phyloP scores from a whole-genome alignment of 1,140 invertebrate species.

The Zaprionus vittiger region DNA sequence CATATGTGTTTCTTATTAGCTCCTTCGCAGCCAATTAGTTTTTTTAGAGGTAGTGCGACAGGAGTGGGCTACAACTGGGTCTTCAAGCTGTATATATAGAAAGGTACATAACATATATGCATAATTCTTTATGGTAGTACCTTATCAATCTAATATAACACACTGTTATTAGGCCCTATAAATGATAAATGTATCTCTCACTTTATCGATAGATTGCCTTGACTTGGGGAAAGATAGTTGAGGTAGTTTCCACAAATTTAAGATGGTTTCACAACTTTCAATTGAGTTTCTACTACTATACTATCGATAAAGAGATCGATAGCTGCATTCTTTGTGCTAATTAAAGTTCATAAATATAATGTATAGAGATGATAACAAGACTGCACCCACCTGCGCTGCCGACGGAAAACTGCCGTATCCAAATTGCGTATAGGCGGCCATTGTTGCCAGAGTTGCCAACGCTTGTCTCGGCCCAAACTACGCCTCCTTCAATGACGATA shows the following conservation, averaged over 20 bases:
- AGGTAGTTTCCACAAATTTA: background rate
- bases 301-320: background rate
- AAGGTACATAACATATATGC: no score
- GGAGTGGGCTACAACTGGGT: background rate
- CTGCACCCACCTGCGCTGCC: conserved; percentile 72
- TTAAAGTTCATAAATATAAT: background rate
- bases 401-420: conserved; percentile 82
- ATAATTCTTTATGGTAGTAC: background rate
- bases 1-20: background rate
- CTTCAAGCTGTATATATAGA: background rate
- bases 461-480: background rate
- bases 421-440: conserved; percentile 81
- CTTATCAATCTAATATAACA: background rate
- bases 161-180: no score
- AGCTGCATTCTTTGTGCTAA: background rate
- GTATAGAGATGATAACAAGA: background rate
- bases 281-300: background rate
- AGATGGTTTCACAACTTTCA: background rate
- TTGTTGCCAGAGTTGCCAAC: conserved; percentile 42
- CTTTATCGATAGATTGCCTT: conserved; percentile 1
- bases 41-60: background rate
- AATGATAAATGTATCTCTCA: background rate
- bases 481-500: background rate
- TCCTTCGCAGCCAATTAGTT: background rate
- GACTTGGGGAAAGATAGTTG: background rate